Base-by-base conservation (phyloP, 2,888 invertebrate genomes). In the Onthophagus sagittarius region DNA sequence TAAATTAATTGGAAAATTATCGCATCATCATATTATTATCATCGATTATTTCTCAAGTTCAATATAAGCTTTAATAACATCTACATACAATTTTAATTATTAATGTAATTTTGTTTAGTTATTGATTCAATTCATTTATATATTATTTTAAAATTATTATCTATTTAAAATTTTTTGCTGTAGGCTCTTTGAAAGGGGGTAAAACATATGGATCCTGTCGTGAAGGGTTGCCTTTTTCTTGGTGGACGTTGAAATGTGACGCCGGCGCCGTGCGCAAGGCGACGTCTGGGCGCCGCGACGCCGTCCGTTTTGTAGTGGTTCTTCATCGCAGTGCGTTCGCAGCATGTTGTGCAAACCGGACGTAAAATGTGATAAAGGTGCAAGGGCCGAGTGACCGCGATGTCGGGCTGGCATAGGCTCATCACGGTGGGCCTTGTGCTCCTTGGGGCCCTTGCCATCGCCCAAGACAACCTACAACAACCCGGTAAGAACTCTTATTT, bases 391-490 rank as follows among this genome's bases (percentile, higher is more conserved):
- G 82, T 82, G 82, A 83, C 81, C 78, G 83, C 83, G 83, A 79
- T 77, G 81, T 80, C 79, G 81, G 82, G 81, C 77, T 80, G 81
- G 83, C 83, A 79, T 81, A 80, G 80, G 81, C 80, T 80, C 79
- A 80, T 82, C 79, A 79, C 77, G 74, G 73, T 77, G 81, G 80
- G 81, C 82, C 80, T 78, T 14, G 62, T 76, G 80, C 81, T 83
- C 80, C 80, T 82, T 81, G 81, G 80, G 77, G 76, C 79, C 73
- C 79, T 78, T 75, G 78, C 75, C 77, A 75, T 77, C 76, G 79
- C 81, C 78, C 80, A 81, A 77, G 78, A 82, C 72, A 11, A 74
- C 65, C 3, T 23, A 3, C 72, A 76, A 71, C 74, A 74, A 78
- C 75, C 76, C 67, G 81, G 82, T 73, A 73, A 23, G 11, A 7